Percentiles rank a stretch among this genome's conserved stretches.
Conservation (phyloP, 2,888 invertebrate genomes). For the Volucella bombylans region DNA sequence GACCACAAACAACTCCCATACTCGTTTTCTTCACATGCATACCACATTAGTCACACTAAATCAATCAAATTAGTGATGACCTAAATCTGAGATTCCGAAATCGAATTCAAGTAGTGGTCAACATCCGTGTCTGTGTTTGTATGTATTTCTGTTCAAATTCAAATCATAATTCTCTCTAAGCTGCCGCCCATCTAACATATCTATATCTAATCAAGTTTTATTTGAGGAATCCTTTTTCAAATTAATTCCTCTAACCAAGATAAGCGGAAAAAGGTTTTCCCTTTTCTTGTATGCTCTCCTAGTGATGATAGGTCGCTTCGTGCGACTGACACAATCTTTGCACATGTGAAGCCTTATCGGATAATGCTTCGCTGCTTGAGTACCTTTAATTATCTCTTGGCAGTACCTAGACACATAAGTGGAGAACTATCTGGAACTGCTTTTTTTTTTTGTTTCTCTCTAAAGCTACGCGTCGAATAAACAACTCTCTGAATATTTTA, state of each 20-base stretch:
- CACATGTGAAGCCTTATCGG: slow-evolving; percentile 28
- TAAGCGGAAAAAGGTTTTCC: not conserved
- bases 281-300: not conserved
- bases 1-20: not conserved
- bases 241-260: slow-evolving; percentile 6
- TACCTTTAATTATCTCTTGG: not conserved
- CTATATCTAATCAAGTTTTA: slow-evolving; percentile 3
- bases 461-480: too few species aligned
- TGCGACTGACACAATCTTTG: slow-evolving; percentile 8
- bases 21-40: slow-evolving; percentile 11
- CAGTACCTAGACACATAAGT: not conserved
- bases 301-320: not conserved
- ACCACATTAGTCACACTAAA: slow-evolving; percentile 8
- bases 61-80: slow-evolving; percentile 3
- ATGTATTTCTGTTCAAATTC: too few species aligned
- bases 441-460: not conserved
- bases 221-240: not conserved
- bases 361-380: not conserved
- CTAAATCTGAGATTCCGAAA: slow-evolving; percentile 8
- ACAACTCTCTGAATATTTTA: not conserved
- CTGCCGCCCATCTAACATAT: not conserved
- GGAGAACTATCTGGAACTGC: not conserved
- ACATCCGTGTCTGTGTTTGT: too few species aligned
- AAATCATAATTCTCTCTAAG: not conserved
- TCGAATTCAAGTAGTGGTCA: not conserved